These are phyloP conservation scores for Sebastes glaucus DNA, from an alignment of 2,797 vertebrate species.

Conservation along the genomic window DNA sequence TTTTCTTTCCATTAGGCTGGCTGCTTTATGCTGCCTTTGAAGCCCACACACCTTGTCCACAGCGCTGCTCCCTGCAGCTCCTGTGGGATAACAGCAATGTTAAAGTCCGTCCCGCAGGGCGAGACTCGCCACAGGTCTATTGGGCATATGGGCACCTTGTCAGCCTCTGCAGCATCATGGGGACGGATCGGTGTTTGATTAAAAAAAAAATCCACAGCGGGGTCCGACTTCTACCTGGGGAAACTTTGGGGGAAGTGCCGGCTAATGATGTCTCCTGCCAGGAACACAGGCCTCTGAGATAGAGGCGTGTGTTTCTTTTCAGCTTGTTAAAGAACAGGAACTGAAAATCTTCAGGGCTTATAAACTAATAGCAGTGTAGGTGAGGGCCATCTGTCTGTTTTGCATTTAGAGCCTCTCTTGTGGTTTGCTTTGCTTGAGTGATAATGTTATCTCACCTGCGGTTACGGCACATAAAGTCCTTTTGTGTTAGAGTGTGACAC, in stretches of 20 bases:
- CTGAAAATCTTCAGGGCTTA: conserved; percentile 18
- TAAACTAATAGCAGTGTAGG: conserved; percentile 13
- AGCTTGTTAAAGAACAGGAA: conserved; percentile 48
- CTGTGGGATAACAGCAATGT: conserved; percentile 53
- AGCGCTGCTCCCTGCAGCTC: conserved; percentile 47
- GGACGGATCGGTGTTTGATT: conserved; percentile 67
- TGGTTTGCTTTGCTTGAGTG: conserved; percentile 1
- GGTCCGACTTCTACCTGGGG: conserved; percentile 52
- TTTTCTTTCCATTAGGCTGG: conserved; percentile 21
- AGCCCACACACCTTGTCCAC: conserved; percentile 75
- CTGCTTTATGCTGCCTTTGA: conserved; percentile 57
- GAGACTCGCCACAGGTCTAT: conserved; percentile 56
- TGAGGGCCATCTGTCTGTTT: conserved; percentile 6
- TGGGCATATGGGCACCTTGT: conserved; percentile 59
- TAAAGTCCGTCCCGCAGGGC: conserved; percentile 62
- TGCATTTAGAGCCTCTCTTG: conserved; percentile 9
- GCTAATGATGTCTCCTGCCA: conserved; percentile 64
- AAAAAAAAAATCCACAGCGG: conserved; percentile 32
- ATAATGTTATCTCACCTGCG: conserved; percentile 29
- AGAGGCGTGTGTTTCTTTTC: conserved; percentile 19
- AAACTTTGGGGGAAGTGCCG: conserved; percentile 18
- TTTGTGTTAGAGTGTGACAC: not conserved
- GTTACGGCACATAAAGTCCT: not conserved
- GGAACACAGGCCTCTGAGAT: conserved; percentile 51
- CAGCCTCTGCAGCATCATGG: conserved; percentile 48